phyloP scores from a whole-genome alignment of 2,888 invertebrate genomes.

The Antheraea yamamai region DNA sequence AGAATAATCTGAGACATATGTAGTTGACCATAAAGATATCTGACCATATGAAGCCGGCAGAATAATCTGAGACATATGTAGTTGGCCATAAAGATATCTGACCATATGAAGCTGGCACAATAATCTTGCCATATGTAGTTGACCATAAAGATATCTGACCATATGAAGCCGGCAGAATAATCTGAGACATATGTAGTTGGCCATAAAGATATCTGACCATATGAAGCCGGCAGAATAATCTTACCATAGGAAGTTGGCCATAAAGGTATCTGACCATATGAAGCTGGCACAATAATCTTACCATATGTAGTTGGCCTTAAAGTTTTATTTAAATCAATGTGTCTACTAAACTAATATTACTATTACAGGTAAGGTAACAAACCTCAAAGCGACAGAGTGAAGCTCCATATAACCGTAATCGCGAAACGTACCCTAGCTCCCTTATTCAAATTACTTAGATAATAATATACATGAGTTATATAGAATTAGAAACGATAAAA shows the following conservation, averaged over 20 bases:
- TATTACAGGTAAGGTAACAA: neutral
- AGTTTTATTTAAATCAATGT: too few species aligned
- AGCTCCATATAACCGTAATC: neutral
- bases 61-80: too few species aligned
- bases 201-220: neutral
- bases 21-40: too few species aligned
- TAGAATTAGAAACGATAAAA: too few species aligned
- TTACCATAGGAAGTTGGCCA: neutral
- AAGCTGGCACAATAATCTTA: too few species aligned
- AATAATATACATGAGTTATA: neutral
- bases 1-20: too few species aligned
- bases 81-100: too few species aligned
- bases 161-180: neutral
- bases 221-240: neutral
- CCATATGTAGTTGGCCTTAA: too few species aligned
- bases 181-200: neutral
- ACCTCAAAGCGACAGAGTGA: neutral
- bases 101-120: neutral
- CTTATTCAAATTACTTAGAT: neutral
- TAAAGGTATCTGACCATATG: neutral
- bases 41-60: too few species aligned
- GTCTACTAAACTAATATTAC: neutral
- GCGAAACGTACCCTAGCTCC: neutral
- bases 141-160: too few species aligned
- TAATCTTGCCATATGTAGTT: neutral